Percentiles rank a stretch among this genome's conserved stretches.
These are phyloP conservation scores for Chirona hameri DNA, from an alignment of 2,888 invertebrate species.

Conservation along the genomic window DNA sequence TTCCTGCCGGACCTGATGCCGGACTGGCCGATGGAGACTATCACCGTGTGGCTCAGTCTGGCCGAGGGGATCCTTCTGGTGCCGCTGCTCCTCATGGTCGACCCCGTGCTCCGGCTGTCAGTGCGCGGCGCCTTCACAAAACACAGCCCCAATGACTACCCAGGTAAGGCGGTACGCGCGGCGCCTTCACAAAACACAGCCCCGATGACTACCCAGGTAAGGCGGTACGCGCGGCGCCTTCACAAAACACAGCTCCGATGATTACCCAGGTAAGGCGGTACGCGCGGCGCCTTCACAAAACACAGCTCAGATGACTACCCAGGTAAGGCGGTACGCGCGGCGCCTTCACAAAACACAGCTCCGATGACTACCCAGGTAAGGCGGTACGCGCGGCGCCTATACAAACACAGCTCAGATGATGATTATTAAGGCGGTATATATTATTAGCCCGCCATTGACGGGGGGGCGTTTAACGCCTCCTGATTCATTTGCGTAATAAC, in stretches of 20 bases:
- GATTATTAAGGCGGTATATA: too few relatives aligned
- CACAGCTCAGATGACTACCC: background rate
- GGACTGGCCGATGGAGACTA: constrained; percentile 53
- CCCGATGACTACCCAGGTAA: background rate
- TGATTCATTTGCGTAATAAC: too few relatives aligned
- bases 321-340: background rate
- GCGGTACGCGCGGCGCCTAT: too few relatives aligned
- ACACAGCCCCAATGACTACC: constrained; percentile 35
- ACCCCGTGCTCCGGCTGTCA: constrained; percentile 52
- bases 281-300: too few relatives aligned
- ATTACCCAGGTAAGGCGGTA: background rate
- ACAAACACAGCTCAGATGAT: too few relatives aligned
- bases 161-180: background rate
- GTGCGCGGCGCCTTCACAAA: constrained; percentile 40
- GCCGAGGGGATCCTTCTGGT: constrained; percentile 55
- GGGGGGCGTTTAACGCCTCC: too few relatives aligned
- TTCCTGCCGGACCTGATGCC: constrained; percentile 52
- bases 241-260: background rate
- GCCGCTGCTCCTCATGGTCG: constrained; percentile 57
- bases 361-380: constrained; percentile 22
- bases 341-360: background rate
- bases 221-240: background rate
- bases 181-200: too few relatives aligned
- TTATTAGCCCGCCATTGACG: too few relatives aligned
- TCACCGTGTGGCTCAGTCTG: constrained; percentile 56